Conservation (phyloP, 2,797 vertebrate genomes). For the Oceanodroma leucorhoa region DNA sequence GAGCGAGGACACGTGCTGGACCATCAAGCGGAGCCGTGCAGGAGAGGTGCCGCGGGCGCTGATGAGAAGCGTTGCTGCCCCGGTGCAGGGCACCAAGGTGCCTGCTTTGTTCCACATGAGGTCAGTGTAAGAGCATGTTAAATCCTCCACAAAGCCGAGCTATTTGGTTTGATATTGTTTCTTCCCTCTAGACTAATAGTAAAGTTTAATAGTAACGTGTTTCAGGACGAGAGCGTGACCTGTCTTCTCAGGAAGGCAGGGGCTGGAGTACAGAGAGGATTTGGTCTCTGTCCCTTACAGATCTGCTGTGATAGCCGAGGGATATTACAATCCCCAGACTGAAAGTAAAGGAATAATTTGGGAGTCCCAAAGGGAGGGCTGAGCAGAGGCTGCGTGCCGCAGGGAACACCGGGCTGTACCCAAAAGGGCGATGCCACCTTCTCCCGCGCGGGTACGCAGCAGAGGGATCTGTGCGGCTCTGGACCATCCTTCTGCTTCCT, state of each 20-base stretch:
- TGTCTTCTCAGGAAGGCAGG: not conserved
- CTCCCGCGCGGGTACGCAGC: rapidly evolving
- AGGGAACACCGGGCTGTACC: not conserved
- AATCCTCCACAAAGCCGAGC: not conserved
- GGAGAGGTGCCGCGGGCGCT: rapidly evolving
- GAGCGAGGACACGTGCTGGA: rapidly evolving
- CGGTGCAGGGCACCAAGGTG: not conserved
- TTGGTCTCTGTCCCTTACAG: not conserved
- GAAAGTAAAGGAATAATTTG: not conserved
- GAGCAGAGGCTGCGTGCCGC: not conserved
- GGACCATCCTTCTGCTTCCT: not conserved
- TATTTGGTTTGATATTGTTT: not conserved
- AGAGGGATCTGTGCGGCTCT: not conserved
- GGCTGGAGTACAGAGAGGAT: not conserved
- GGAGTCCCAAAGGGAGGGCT: not conserved
- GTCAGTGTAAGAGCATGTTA: constrained; percentile 44
- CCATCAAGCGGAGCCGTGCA: not conserved
- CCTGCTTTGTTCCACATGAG: constrained; percentile 51
- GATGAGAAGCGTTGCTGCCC: rapidly evolving
- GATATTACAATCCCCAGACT: not conserved
- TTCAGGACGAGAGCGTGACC: not conserved
- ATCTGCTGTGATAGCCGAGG: not conserved
- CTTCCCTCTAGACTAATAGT: not conserved
- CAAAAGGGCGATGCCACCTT: not conserved
- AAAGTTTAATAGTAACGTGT: not conserved